Evolutionary conservation across 2,888 invertebrate genomes (phyloP).

Genomic region (Macropis europaea): DNA sequence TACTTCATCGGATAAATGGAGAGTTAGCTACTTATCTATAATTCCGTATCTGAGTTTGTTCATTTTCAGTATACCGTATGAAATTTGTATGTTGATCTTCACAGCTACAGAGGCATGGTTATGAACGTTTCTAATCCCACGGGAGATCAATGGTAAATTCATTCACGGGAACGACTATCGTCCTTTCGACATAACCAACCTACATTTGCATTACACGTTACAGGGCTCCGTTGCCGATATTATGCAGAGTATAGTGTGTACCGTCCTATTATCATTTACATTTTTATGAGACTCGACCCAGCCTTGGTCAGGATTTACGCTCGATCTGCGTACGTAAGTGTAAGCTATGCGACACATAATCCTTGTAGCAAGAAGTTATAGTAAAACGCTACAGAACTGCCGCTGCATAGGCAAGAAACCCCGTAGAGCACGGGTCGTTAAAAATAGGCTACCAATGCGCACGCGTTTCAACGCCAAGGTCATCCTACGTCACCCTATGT

Average conservation of each 20-base stretch:
- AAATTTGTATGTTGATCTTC: too few species aligned
- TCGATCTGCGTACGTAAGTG: background rate
- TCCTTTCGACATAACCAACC: background rate
- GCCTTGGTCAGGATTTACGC: slow-evolving; percentile 24
- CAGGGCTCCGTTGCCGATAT: slow-evolving; percentile 17
- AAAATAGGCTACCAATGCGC: slow-evolving; percentile 54
- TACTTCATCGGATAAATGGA: too few species aligned
- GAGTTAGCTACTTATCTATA: too few species aligned
- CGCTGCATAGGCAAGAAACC: slow-evolving; percentile 8
- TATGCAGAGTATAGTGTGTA: slow-evolving; percentile 15
- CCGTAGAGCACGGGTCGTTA: slow-evolving; percentile 47
- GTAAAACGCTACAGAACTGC: background rate
- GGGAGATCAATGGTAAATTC: background rate
- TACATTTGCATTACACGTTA: slow-evolving; percentile 31
- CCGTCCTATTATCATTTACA: slow-evolving; percentile 39
- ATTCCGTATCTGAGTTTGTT: too few species aligned
- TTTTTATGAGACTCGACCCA: slow-evolving; percentile 35
- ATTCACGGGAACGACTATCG: background rate
- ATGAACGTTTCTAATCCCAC: background rate
- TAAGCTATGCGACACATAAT: background rate
- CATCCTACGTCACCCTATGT: slow-evolving; percentile 43
- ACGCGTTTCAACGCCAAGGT: slow-evolving; percentile 54
- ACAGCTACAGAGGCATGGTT: too few species aligned
- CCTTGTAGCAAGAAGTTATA: background rate
- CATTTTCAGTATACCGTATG: too few species aligned